Evolutionary conservation across 2,888 invertebrate genomes (phyloP), one percentile per base, ranked within the genome.

Genomic region (Folsomia candida): DNA sequence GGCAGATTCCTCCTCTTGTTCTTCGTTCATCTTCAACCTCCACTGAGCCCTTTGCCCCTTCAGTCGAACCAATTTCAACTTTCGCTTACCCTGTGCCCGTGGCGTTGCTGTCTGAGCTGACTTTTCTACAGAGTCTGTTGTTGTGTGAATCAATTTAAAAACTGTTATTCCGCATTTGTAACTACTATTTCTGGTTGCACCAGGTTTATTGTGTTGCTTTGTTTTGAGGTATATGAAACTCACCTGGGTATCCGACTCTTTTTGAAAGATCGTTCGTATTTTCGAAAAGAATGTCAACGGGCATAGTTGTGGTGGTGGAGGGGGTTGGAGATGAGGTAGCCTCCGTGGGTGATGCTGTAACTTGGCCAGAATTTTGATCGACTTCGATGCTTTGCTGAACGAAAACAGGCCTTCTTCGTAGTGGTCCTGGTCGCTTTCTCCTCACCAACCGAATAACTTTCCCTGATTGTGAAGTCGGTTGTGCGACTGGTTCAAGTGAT

Each of bases 21-120:
- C 61, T 22, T 73, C 74, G 26, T 74, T 72, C 51, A 77, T 22
- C 51, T 74, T 71, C 47, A 79, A 63, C 58, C 76, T 71, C 79
- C 79, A 79, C 64, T 79, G 79, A 24, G 77, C 78, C 28, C 76
- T 28, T 54, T 78, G 76, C 27, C 79, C 79, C 57, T 78, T 79
- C 24, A 74, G 57, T 1, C 78, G 69, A 54, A 79, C 76, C n/a
- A 79, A 67, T 59, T 78, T 78, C 18, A 79, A 62, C 68, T 76
- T 79, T 14, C 77, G 20, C 47, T 68, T 66, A 11, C 58, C 66
- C 14, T 20, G 20, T 24, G 14, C 24, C n/a, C 64, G n/a, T 47
- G 51, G 25, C 24, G 68, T 63, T 29, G 67, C 72, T 20, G 68
- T 68, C 24, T 70, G 66, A 37, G 67, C 69, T 11, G 37, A 29